These are phyloP conservation scores for Balaenoptera acutorostrata DNA, from an alignment of 2,113 vertebrate species.

Conservation along the genomic window DNA sequence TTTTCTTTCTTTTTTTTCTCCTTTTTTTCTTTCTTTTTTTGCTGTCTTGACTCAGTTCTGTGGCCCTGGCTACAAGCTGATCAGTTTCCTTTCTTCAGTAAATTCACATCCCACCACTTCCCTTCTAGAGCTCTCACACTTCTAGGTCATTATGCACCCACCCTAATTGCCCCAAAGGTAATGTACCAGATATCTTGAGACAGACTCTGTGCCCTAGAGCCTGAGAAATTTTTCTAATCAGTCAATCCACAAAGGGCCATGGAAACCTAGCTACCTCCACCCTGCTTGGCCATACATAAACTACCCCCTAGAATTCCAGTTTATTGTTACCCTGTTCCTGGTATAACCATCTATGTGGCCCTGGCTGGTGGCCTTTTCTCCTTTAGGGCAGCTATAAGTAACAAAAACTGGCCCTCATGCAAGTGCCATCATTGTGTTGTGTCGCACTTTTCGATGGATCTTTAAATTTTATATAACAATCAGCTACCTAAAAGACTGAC, in stretches of 20 bases:
- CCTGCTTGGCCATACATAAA: rapidly evolving
- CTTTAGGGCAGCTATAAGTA: background rate
- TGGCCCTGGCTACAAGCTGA: background rate
- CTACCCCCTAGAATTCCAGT: rapidly evolving
- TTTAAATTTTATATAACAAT: background rate
- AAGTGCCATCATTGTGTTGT: background rate
- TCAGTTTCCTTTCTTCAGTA: background rate
- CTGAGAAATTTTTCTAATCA: background rate
- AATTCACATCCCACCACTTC: background rate
- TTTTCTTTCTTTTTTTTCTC: background rate
- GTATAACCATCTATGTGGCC: rapidly evolving
- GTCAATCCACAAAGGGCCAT: background rate
- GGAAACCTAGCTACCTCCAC: background rate
- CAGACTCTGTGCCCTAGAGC: background rate
- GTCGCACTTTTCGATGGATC: background rate
- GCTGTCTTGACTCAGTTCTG: background rate
- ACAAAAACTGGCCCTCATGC: background rate
- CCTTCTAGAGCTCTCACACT: background rate
- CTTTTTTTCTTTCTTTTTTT: background rate
- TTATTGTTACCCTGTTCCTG: background rate
- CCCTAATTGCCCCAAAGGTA: rapidly evolving
- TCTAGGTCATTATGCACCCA: background rate
- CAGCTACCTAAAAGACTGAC: background rate
- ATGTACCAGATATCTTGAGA: background rate
- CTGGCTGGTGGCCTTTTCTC: background rate